phyloP scores from a whole-genome alignment of 2,113 vertebrate genomes.

The Regulus satrapa region DNA sequence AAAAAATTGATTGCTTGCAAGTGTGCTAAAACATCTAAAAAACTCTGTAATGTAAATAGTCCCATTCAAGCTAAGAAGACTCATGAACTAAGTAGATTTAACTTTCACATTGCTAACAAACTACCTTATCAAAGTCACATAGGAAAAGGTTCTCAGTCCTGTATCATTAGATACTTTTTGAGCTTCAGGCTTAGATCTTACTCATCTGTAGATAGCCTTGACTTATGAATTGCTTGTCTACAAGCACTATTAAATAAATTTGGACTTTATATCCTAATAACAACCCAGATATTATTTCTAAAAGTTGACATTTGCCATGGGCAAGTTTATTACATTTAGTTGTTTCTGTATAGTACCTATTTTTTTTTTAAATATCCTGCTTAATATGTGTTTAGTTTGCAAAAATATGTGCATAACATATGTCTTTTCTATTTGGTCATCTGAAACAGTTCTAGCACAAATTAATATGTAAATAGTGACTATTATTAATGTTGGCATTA shows the following conservation, averaged over 20 bases:
- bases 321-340: not conserved
- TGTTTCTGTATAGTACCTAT: not conserved
- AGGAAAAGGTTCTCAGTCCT: not conserved
- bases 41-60: not conserved
- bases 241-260: not conserved
- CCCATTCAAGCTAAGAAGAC: not conserved
- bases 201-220: not conserved
- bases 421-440: not conserved
- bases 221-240: not conserved
- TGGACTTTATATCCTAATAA: not conserved
- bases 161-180: not conserved
- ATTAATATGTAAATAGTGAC: constrained; percentile 4
- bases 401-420: not conserved
- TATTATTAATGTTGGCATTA: constrained; percentile 44
- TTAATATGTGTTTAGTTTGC: not conserved
- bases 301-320: not conserved
- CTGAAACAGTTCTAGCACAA: not conserved
- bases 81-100: not conserved
- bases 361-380: not conserved
- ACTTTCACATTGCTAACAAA: not conserved
- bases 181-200: not conserved
- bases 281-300: not conserved
- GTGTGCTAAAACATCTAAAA: not conserved
- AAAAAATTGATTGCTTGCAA: not conserved
- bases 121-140: not conserved